Percentiles rank a stretch among this genome's conserved stretches.
phyloP scores from a whole-genome alignment of 1,140 invertebrate species.

The Zophobas morio region DNA sequence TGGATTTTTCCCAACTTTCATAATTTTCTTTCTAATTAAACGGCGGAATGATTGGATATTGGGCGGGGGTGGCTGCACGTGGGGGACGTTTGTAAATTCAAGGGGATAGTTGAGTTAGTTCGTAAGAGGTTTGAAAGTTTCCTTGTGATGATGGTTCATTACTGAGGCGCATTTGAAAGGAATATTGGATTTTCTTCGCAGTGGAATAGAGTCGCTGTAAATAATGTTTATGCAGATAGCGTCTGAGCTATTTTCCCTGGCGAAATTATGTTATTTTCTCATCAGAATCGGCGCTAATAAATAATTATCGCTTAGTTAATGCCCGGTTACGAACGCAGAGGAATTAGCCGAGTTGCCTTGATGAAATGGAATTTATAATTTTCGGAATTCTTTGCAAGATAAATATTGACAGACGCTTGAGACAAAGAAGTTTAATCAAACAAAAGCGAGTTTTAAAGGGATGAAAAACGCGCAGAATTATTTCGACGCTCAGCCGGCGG shows the following conservation, averaged over 20 bases:
- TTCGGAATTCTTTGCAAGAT: constrained; percentile 19
- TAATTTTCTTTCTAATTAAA: constrained; percentile 3
- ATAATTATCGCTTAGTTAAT: constrained; percentile 11
- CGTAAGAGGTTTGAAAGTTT: not conserved
- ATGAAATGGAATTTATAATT: constrained; percentile 7
- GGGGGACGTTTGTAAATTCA: no score
- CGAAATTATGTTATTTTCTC: constrained; percentile 10
- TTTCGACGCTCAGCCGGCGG: no score
- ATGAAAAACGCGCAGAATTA: not conserved
- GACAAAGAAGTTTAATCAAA: constrained; percentile 21
- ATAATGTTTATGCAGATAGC: constrained; percentile 13
- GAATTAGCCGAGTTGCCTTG: not conserved
- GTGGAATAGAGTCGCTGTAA: not conserved
- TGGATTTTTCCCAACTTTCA: constrained; percentile 6
- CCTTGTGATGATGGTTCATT: not conserved
- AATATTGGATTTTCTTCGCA: not conserved
- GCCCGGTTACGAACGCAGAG: not conserved
- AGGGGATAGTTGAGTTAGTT: not conserved
- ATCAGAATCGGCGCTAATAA: constrained; percentile 7
- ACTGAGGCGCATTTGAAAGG: not conserved
- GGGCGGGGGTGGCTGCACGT: not conserved
- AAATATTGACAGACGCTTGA: constrained; percentile 18
- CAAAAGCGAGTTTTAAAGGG: constrained; percentile 10
- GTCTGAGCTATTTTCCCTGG: not conserved
- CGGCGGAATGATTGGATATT: not conserved